phyloP scores from a whole-genome alignment of 2,797 vertebrate species.

The Centroberyx gerrardi region DNA sequence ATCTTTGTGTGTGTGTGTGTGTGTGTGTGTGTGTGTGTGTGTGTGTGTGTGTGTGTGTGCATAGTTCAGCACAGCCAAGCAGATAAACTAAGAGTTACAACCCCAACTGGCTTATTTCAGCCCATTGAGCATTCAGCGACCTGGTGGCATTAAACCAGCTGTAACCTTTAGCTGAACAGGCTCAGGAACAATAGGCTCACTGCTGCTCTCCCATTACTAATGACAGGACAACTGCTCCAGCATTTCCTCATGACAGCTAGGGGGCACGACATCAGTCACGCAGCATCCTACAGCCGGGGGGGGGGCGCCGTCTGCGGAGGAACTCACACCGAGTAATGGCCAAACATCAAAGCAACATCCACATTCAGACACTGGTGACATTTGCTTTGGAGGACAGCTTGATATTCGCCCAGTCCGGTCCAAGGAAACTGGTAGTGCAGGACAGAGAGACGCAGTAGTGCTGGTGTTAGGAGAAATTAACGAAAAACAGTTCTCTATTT shows the following conservation, averaged over 20 bases:
- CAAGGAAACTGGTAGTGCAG: too few species aligned
- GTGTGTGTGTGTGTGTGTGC: neutral
- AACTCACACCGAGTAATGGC: neutral
- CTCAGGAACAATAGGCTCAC: conserved; percentile 13
- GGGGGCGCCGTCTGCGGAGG: neutral
- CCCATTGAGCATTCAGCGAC: conserved; percentile 17
- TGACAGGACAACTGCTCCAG: conserved; percentile 16
- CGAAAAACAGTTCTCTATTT: too few species aligned
- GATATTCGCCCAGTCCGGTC: neutral
- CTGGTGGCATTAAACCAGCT: conserved; percentile 21
- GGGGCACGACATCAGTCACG: neutral
- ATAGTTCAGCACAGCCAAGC: neutral
- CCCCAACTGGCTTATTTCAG: neutral
- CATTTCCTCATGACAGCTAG: conserved; percentile 7
- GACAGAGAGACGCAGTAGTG: too few species aligned
- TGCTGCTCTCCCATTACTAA: conserved; percentile 13
- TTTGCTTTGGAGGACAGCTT: conserved; percentile 2
- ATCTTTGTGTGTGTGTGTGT: neutral
- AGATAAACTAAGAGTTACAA: neutral
- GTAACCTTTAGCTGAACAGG: conserved; percentile 46
- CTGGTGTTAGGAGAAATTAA: too few species aligned
- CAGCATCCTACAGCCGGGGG: neutral
- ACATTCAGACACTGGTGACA: neutral
- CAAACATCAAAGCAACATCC: neutral
- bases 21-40: neutral